Conservation (phyloP, 2,888 invertebrate genomes). For the Atethmia centrago region DNA sequence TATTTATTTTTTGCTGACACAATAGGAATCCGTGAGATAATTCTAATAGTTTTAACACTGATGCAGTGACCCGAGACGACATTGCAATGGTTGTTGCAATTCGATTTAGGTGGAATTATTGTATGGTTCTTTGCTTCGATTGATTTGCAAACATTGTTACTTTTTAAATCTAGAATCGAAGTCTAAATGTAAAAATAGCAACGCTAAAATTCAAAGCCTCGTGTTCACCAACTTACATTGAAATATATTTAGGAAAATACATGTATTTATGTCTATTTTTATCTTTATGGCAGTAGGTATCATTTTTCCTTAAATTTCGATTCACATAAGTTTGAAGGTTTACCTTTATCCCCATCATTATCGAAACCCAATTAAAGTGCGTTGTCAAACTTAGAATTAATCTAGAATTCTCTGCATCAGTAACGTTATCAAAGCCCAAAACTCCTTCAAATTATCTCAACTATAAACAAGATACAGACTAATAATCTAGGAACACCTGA, state of each 20-base stretch:
- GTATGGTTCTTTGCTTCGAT: not conserved
- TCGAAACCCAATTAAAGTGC: not conserved
- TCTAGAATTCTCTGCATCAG: not conserved
- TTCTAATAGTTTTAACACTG: slow-evolving; percentile 28
- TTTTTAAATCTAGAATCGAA: not conserved
- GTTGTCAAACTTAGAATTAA: not conserved
- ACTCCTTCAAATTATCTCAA: slow-evolving; percentile 8
- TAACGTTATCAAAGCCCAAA: not conserved
- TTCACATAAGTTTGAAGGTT: not conserved
- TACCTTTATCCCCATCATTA: not conserved
- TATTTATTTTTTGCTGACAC: slow-evolving; percentile 1
- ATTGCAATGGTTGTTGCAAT: slow-evolving; percentile 15
- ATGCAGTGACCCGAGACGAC: slow-evolving; percentile 40
- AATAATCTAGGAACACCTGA: slow-evolving; percentile 41
- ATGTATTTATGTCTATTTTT: not conserved
- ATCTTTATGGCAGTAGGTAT: not conserved
- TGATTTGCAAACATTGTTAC: not conserved
- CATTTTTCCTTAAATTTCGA: not conserved
- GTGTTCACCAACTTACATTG: not conserved
- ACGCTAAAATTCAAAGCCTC: not conserved
- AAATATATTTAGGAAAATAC: no score
- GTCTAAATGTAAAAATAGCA: not conserved
- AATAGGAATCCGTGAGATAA: slow-evolving; percentile 1
- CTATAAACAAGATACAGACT: slow-evolving; percentile 34
- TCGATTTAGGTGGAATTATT: not conserved